Percentiles rank a stretch among this genome's conserved stretches.
Conservation (phyloP, 2,797 vertebrate species). For the Rachycentron canadum region DNA sequence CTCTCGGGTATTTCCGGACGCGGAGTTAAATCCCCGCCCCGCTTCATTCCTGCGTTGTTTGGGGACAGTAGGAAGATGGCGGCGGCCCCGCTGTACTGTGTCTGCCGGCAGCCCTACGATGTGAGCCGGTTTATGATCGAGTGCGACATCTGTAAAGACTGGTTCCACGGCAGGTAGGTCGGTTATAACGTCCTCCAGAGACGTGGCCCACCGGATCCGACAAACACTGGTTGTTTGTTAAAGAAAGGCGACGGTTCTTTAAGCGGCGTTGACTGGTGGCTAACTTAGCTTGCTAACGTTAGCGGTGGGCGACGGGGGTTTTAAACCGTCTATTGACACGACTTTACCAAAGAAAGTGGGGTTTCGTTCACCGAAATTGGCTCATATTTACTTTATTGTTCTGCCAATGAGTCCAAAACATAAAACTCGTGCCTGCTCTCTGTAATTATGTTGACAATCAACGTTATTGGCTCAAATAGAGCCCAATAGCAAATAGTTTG, state of each 20-base stretch:
- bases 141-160: conserved; percentile 98
- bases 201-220: background rate
- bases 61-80: conserved; percentile 91
- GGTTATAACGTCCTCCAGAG: conserved; percentile 3
- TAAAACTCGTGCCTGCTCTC: accelerated
- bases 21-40: conserved; percentile 81
- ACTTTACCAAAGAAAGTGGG: conserved; percentile 71
- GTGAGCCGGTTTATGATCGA: conserved; percentile 99
- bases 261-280: conserved; percentile 69
- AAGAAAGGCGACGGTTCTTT: conserved; percentile 72
- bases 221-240: conserved; percentile 52
- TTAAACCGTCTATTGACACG: conserved; percentile 84
- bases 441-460: background rate
- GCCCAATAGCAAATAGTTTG: conserved; percentile 41
- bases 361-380: background rate
- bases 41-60: conserved; percentile 87
- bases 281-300: conserved; percentile 75
- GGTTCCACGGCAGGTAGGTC: conserved; percentile 97
- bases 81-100: conserved; percentile 96
- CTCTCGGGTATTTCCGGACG: conserved; percentile 80
- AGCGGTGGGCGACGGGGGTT: conserved; percentile 80
- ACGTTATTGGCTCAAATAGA: conserved; percentile 8
- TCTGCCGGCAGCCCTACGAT: conserved; percentile 98
- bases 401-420: background rate
- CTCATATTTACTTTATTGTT: accelerated